A percentile compares a stretch with the other conserved stretches of the same genome.
Conservation (phyloP, 1,140 invertebrate species). For the Trichoplusia ni region DNA sequence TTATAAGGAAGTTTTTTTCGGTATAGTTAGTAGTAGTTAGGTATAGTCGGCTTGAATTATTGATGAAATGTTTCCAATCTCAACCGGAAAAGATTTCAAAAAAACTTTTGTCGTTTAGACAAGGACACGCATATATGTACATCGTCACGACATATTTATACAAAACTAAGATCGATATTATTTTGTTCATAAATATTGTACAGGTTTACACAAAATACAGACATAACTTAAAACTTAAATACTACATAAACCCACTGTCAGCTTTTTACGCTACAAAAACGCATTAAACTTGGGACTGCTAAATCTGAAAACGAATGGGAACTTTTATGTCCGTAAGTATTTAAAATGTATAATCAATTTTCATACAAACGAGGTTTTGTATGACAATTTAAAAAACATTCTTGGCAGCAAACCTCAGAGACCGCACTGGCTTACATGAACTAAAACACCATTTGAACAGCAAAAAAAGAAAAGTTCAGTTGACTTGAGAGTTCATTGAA, state of each 20-base stretch:
- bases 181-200: too few species aligned
- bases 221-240: too few species aligned
- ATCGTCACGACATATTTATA: neutral
- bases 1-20: neutral
- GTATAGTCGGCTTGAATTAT: neutral
- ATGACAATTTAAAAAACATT: too few species aligned
- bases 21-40: neutral
- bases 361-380: too few species aligned
- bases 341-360: too few species aligned
- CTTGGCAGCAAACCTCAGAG: too few species aligned
- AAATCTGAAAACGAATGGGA: too few species aligned
- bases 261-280: too few species aligned
- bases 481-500: constrained; percentile 7
- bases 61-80: neutral
- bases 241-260: too few species aligned
- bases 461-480: constrained; percentile 7
- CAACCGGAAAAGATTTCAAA: neutral
- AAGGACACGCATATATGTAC: neutral
- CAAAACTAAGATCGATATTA: neutral
- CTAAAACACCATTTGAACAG: constrained; percentile 15
- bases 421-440: neutral
- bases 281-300: too few species aligned
- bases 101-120: neutral
- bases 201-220: too few species aligned
- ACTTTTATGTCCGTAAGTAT: too few species aligned